phyloP scores from a whole-genome alignment of 2,888 invertebrate species.

The Pristionchus fissidentatus region DNA sequence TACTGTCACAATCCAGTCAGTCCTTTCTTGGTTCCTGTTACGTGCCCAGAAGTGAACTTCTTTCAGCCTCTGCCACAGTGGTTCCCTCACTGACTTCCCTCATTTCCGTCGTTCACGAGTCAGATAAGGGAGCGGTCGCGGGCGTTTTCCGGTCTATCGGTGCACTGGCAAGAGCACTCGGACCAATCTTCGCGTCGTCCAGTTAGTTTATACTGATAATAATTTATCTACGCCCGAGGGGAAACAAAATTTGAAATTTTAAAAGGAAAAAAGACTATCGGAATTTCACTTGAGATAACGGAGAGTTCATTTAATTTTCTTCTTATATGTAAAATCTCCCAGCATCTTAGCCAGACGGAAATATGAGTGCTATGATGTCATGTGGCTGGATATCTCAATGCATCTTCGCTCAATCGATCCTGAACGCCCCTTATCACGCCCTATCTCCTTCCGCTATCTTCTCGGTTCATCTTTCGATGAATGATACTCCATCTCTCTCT shows the following conservation, averaged over 20 bases:
- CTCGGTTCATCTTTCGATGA: slow-evolving; percentile 23
- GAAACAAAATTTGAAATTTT: too few species aligned
- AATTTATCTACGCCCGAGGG: too few species aligned
- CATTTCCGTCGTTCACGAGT: slow-evolving; percentile 86
- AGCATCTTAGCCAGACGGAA: too few species aligned
- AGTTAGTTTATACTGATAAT: slow-evolving; percentile 78
- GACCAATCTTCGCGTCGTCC: slow-evolving; percentile 89
- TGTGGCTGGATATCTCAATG: neutral
- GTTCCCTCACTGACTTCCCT: slow-evolving; percentile 95
- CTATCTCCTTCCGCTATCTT: neutral
- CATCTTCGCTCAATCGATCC: too few species aligned
- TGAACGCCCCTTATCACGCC: slow-evolving; percentile 37
- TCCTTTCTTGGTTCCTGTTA: too few species aligned
- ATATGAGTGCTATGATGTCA: neutral
- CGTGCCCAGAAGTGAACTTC: neutral
- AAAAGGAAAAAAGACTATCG: too few species aligned
- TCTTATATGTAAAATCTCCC: too few species aligned
- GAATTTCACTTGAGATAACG: neutral
- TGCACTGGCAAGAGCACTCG: slow-evolving; percentile 91
- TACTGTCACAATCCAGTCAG: neutral
- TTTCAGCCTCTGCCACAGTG: slow-evolving; percentile 83
- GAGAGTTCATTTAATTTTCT: too few species aligned
- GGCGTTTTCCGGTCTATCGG: slow-evolving; percentile 95
- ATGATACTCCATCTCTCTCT: neutral
- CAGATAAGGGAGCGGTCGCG: slow-evolving; percentile 91